Evolutionary conservation across 2,797 vertebrate species (phyloP).

Genomic region (Pithecia hirsuta): DNA sequence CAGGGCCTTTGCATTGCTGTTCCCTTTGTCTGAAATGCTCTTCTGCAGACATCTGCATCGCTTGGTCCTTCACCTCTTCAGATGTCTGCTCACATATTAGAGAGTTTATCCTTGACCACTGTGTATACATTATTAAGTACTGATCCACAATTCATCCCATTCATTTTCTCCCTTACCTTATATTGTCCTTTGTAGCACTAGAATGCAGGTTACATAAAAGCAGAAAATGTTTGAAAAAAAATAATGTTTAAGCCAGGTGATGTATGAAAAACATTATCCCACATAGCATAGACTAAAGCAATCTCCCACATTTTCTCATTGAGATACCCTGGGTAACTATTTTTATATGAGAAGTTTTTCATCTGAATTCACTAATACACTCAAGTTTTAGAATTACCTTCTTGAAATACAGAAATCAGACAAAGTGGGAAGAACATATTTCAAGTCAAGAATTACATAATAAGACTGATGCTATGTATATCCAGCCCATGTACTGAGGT

Average conservation of each 20-base stretch:
- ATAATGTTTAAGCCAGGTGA: not conserved
- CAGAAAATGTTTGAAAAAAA: not conserved
- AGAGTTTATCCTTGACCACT: not conserved
- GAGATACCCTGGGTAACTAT: not conserved
- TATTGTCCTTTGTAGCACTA: not conserved
- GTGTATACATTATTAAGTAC: not conserved
- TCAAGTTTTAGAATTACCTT: not conserved
- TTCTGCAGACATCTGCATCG: not conserved
- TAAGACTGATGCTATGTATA: not conserved
- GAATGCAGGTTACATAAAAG: not conserved
- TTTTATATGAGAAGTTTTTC: not conserved
- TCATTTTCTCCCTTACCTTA: not conserved
- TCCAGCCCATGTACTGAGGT: not conserved
- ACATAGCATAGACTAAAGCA: not conserved
- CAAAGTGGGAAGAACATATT: not conserved
- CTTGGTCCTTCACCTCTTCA: not conserved
- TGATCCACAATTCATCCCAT: not conserved
- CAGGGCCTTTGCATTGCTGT: not conserved
- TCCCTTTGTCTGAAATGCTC: not conserved
- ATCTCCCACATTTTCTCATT: not conserved
- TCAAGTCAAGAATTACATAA: not conserved
- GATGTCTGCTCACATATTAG: not conserved
- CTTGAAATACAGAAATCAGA: not conserved
- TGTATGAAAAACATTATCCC: not conserved
- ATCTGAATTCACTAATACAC: not conserved